Evolutionary conservation across 1,140 invertebrate genomes (phyloP), one percentile per base, ranked within the genome.

Genomic region (Prorops nasuta): DNA sequence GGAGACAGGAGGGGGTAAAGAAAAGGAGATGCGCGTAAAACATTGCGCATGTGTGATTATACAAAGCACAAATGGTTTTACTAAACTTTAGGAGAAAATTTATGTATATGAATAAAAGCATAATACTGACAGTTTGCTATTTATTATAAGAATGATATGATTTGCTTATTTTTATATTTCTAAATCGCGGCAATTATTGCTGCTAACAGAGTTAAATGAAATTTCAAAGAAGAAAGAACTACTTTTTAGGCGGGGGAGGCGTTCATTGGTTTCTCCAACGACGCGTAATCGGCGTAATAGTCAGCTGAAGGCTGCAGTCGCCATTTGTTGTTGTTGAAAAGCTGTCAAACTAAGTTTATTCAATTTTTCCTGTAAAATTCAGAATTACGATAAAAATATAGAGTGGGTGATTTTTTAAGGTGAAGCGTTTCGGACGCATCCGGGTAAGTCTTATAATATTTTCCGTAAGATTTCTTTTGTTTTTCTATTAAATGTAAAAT

Each of bases 391-490:
- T 16, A 57, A 61, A 53, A 54, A 31, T 52, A 58, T 56, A 67
- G 49, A 74, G 63, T 71, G 72, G 72, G 58, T 71, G 66, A 72
- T 58, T 46, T 43, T 59, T 47, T 56, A 40, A 60, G 34, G 62
- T 69, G 44, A 67, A 51, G 54, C 58, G 62, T 63, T 62, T 60
- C 60, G 71, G 72, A 72, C 70, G 72, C 72, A 73, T 75, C 72
- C 72, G 70, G 72, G 70, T 75, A 47, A 71, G 70, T 63, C 15
- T 20, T 36, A 15, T 28, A 10, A 4, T 28, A 28, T 6, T 28
- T 28, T 28, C 4, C 24, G 10, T 10, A 10, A 28, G 22, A 45
- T 38, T 39, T 19, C 18, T 37, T n/a, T n/a, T n/a, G n/a, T n/a
- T n/a, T n/a, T n/a, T n/a, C n/a, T n/a, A n/a, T n/a, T n/a, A n/a